Base-by-base conservation (phyloP, 2,888 invertebrate genomes). In the Drosophila kokeensis region DNA sequence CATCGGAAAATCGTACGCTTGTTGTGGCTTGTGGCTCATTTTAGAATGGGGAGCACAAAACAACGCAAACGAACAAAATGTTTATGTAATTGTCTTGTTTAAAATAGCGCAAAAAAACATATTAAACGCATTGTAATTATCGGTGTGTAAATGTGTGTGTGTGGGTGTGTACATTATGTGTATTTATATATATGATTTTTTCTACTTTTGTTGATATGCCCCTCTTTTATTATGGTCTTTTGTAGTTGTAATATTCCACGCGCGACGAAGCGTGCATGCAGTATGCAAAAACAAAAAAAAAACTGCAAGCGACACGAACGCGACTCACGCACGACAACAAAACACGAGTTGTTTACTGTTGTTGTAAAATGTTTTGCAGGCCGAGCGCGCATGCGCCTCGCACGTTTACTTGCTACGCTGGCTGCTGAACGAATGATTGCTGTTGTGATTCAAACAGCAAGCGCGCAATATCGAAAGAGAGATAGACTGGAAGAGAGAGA, bases 371-470 rank as follows among this genome's bases (percentile, higher is more conserved):
- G 42, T 40, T 76, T 42, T 38, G 68, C 79, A 67, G 73, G 73
- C 73, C 75, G 67, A 87, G 88, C 89, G 89, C 90, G 88, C 89
- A 85, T 77, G 88, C 89, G 89, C 80, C 74, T 74, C 76, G 77
- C 83, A 89, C 86, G 86, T 89, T 77, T 45, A 71, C 61, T 73
- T 73, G 77, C 79, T 85, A 70, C 83, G 80, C 78, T 72, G 79
- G 74, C 88, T 76, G 79, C 73, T 63, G 55, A 83, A 79, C 83
- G 79, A 89, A 87, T 87, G 82, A 81, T 49, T 73, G 34, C 57
- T 69, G 71, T 62, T 73, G 59, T 70, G 64, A 70, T 73, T 67
- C 50, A 32, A 59, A n/a, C 60, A 57, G 80, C 49, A 38, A 32
- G 21, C 45, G 61, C 36, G 21, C 52, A 15, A 29, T 32, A 38